Conservation (phyloP, 2,888 invertebrate species). For the Philaethria dido region DNA sequence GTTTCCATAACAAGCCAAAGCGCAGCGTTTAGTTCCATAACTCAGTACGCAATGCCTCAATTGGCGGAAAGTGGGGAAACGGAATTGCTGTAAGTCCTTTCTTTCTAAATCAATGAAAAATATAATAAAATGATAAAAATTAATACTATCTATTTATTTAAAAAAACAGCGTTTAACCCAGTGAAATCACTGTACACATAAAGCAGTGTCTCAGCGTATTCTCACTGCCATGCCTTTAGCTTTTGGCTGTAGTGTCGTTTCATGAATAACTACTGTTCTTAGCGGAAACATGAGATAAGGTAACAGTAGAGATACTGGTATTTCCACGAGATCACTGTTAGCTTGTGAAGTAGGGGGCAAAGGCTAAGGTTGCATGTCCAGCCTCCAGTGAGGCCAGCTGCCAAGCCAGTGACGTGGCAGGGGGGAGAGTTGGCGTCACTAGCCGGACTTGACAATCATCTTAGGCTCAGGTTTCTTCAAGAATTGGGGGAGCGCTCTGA, state of each 20-base stretch:
- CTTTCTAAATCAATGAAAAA: no score
- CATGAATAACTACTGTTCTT: slow-evolving; percentile 64
- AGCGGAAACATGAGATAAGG: slow-evolving; percentile 58
- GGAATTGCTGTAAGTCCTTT: no score
- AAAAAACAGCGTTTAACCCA: neutral
- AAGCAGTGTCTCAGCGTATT: slow-evolving; percentile 59
- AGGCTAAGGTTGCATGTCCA: slow-evolving; percentile 62
- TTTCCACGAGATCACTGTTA: slow-evolving; percentile 41
- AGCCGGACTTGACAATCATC: slow-evolving; percentile 52
- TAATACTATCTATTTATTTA: neutral
- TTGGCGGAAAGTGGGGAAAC: no score
- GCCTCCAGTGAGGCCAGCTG: slow-evolving; percentile 52
- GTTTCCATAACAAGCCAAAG: no score
- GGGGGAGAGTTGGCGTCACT: slow-evolving; percentile 60
- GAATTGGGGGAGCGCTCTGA: slow-evolving; percentile 62
- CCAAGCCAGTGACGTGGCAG: slow-evolving; percentile 57
- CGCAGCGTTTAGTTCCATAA: no score
- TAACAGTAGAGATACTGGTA: slow-evolving; percentile 52
- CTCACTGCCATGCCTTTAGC: no score
- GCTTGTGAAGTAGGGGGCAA: slow-evolving; percentile 40
- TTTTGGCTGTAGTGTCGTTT: no score
- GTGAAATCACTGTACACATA: slow-evolving; percentile 30
- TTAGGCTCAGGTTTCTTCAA: slow-evolving; percentile 51
- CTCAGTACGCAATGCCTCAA: no score
- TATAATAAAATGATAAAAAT: neutral